Percentiles rank a stretch among this genome's conserved stretches.
phyloP scores from a whole-genome alignment of 2,113 vertebrate genomes.

The Notarius quadriscutis region DNA sequence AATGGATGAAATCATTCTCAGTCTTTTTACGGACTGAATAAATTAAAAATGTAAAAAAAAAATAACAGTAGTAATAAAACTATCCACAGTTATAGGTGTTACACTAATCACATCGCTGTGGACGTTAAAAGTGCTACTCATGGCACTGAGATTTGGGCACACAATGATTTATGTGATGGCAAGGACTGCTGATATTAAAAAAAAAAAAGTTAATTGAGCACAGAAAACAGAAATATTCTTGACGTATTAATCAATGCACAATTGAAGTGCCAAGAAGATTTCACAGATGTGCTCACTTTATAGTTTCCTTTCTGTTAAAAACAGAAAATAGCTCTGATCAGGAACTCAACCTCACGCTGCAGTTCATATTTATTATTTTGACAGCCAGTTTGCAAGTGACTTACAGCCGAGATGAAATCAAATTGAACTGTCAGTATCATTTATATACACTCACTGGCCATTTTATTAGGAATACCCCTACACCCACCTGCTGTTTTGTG shows the following conservation, averaged over 20 bases:
- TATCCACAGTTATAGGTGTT: neutral
- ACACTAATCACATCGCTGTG: neutral
- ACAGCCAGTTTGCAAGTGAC: neutral
- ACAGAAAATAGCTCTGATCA: neutral
- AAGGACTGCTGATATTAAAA: neutral
- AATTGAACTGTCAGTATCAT: neutral
- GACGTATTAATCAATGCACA: neutral
- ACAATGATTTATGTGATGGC: neutral
- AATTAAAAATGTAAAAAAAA: neutral
- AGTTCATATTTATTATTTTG: neutral
- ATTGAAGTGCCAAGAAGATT: neutral
- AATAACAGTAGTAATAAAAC: too few species aligned
- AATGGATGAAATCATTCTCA: neutral
- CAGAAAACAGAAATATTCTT: neutral
- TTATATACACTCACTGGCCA: neutral
- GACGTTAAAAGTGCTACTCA: neutral
- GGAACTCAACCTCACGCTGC: neutral
- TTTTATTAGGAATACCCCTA: too few species aligned
- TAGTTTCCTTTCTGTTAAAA: neutral
- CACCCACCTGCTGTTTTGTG: too few species aligned
- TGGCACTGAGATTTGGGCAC: neutral
- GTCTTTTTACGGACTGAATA: neutral
- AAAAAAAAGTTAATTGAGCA: neutral
- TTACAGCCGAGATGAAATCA: neutral
- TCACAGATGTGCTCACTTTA: neutral